Evolutionary conservation across 2,888 invertebrate genomes (phyloP), one percentile per base, ranked within the genome.

Genomic region (Meteorus colon): DNA sequence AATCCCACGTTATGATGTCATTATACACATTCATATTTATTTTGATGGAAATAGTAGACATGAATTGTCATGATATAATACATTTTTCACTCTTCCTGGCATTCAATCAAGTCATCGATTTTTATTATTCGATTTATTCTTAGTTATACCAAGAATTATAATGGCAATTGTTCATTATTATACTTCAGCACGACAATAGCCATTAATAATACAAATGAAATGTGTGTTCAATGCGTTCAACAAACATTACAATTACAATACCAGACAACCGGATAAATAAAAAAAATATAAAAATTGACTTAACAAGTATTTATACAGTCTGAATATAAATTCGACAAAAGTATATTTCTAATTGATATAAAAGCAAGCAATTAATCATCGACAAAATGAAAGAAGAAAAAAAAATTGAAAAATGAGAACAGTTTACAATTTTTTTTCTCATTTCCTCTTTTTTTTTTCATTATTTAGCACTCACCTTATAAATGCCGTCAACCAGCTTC

Each of bases 401-500:
- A 51, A 51, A 51, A 34, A 34, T 4, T 34, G 8, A 19, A 19
- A 55, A 55, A 19, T 8, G 8, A 0, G 55, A 19, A 48, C n/a
- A 5, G 16, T 48, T 24, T 8, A 8, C 55, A 55, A 19, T 51
- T 1, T 51, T 51, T 51, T 51, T 51, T 51, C n/a, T 51, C 51
- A 12, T 48, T 48, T 48, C 16, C 48, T n/a, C 48, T 6, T 14
- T 4, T n/a, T 48, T 48, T n/a, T n/a, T 48, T 48, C n/a, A 16
- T 48, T 19, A 1, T 19, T 19, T 55, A 59, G 8, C 27, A 82
- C 81, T 76, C 91, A 96, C 96, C 95, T 96, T 96, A 90, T 96
- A 96, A 88, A 96, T 96, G 86, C 96, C 96, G 91, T 96, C 96
- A 86, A 96, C 96, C 86, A 96, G 94, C 92, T 96, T 96, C 88